Evolutionary conservation across 2,888 invertebrate genomes (phyloP).

Genomic region (Barypeithes pellucidus): DNA sequence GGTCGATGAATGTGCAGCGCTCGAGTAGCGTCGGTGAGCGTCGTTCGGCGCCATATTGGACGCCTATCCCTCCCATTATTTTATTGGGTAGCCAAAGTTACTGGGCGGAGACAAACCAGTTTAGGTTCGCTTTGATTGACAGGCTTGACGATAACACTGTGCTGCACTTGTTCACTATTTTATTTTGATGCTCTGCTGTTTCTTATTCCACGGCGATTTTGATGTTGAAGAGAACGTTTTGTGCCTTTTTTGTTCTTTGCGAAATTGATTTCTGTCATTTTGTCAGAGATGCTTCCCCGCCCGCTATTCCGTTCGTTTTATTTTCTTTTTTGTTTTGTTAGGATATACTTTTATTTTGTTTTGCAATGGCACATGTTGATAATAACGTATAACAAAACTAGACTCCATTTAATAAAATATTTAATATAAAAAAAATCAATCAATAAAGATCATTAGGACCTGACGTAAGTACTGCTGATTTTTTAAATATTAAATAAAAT

Average conservation of each 20-base stretch:
- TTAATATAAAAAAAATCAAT: too few species aligned
- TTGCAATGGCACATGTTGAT: background rate
- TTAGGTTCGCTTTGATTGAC: constrained; percentile 67
- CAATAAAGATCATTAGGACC: too few species aligned
- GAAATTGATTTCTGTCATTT: constrained; percentile 57
- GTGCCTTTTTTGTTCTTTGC: constrained; percentile 43
- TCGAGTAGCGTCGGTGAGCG: constrained; percentile 59
- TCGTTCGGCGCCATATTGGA: constrained; percentile 67
- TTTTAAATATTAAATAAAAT: too few species aligned
- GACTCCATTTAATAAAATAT: too few species aligned
- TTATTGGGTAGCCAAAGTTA: constrained; percentile 37
- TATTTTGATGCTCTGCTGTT: constrained; percentile 61
- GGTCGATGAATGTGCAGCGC: constrained; percentile 58
- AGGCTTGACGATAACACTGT: constrained; percentile 57
- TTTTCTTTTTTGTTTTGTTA: constrained; percentile 23
- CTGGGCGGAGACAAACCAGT: constrained; percentile 47
- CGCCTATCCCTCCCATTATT: constrained; percentile 63
- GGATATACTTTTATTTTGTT: constrained; percentile 1
- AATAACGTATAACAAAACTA: too few species aligned
- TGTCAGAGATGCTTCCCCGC: constrained; percentile 15
- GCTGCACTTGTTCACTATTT: constrained; percentile 64
- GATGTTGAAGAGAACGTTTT: constrained; percentile 51
- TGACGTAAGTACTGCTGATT: too few species aligned
- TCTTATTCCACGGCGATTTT: constrained; percentile 58
- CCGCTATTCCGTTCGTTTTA: constrained; percentile 27